Evolutionary conservation across 2,888 invertebrate genomes (phyloP).

Genomic region (Germaria angustata): DNA sequence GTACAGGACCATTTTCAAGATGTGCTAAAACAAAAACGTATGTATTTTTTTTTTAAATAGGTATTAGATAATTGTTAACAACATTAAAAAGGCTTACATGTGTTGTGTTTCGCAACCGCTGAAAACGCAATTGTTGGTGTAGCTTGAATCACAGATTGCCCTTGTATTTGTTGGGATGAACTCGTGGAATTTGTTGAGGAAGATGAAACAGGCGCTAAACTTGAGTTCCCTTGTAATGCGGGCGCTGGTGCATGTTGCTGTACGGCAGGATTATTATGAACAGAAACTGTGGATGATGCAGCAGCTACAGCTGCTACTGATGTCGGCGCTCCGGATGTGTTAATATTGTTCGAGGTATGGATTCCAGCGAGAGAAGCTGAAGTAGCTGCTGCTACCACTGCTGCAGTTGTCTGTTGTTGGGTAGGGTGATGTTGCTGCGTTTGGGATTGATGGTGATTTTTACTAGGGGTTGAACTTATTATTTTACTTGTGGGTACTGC

Average conservation of each 20-base stretch:
- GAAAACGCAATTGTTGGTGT: constrained; percentile 82
- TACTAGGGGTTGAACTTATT: constrained; percentile 80
- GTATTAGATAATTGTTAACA: no score
- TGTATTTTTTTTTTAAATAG: no score
- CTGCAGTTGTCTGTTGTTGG: constrained; percentile 75
- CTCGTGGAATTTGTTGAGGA: constrained; percentile 68
- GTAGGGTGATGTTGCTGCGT: constrained; percentile 77
- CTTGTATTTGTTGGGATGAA: constrained; percentile 76
- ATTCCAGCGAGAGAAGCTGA: constrained; percentile 67
- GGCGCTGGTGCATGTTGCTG: constrained; percentile 78
- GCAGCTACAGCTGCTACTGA: constrained; percentile 69
- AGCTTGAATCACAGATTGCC: constrained; percentile 80
- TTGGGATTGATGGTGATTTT: constrained; percentile 76
- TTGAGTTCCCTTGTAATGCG: constrained; percentile 68
- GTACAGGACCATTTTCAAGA: constrained; percentile 79
- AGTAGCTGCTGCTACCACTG: constrained; percentile 69
- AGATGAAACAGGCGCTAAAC: constrained; percentile 64
- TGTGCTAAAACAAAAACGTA: constrained; percentile 73
- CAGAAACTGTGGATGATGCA: constrained; percentile 54
- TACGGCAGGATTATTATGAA: constrained; percentile 73
- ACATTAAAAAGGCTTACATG: constrained; percentile 76
- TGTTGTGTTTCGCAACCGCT: constrained; percentile 83
- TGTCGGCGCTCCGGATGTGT: constrained; percentile 66
- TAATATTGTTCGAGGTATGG: constrained; percentile 65
- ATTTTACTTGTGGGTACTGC: constrained; percentile 73